A percentile compares a stretch with the other conserved stretches of the same genome.
Evolutionary conservation across 2,797 vertebrate species (phyloP).

Genomic region (Arremon aurantiirostris): DNA sequence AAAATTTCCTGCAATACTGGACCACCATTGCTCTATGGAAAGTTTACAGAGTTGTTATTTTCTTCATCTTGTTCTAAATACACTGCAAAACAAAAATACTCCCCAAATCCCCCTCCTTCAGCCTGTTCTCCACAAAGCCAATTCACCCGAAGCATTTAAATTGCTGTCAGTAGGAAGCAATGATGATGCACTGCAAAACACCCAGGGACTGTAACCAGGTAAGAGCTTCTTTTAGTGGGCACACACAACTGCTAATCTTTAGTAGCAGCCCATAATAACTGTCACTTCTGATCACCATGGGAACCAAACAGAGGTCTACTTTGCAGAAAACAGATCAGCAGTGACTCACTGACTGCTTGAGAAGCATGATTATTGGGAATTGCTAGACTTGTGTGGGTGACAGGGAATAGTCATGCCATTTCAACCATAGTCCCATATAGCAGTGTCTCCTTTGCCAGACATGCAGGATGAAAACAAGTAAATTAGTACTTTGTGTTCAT

Average conservation of each 20-base stretch:
- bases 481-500: background rate
- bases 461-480: background rate
- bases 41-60: background rate
- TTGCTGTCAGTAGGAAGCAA: background rate
- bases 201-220: background rate
- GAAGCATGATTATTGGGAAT: conserved; percentile 36
- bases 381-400: conserved; percentile 54
- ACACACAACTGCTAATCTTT: background rate
- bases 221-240: conserved; percentile 14
- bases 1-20: background rate
- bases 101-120: background rate
- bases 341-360: conserved; percentile 27
- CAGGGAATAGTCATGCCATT: background rate
- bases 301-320: conserved; percentile 45
- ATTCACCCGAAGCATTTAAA: conserved; percentile 19
- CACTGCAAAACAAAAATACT: background rate
- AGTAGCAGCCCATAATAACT: conserved; percentile 47
- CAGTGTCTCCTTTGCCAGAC: background rate
- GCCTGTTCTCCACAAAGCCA: background rate
- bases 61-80: background rate
- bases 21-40: background rate
- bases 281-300: conserved; percentile 54
- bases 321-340: conserved; percentile 50
- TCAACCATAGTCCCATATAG: background rate
- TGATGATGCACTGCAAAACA: background rate